Evolutionary conservation across 2,113 vertebrate genomes (phyloP).

Genomic region (human): GRCh38 chr7:153921001-153921500

Average conservation of each 20-base stretch:
- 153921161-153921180: no score
- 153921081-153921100: not conserved
- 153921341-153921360: fast-evolving
- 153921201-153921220: not conserved
- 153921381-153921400: not conserved
- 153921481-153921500: not conserved
- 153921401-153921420: not conserved
- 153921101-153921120: fast-evolving
- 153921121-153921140: fast-evolving
- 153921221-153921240: fast-evolving
- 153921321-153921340: not conserved
- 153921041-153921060: not conserved
- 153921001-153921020: no score
- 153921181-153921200: not conserved
- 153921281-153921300: not conserved
- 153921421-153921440: not conserved
- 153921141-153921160: not conserved
- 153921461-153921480: not conserved
- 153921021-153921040: not conserved
- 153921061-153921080: not conserved
- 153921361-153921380: not conserved
- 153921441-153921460: not conserved
- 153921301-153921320: not conserved
- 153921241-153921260: not conserved
- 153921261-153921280: not conserved